Percentiles rank a stretch among this genome's conserved stretches.
These are phyloP conservation scores for Ascidia mentula DNA, from an alignment of 23 tunicate species.

Conservation along the genomic window DNA sequence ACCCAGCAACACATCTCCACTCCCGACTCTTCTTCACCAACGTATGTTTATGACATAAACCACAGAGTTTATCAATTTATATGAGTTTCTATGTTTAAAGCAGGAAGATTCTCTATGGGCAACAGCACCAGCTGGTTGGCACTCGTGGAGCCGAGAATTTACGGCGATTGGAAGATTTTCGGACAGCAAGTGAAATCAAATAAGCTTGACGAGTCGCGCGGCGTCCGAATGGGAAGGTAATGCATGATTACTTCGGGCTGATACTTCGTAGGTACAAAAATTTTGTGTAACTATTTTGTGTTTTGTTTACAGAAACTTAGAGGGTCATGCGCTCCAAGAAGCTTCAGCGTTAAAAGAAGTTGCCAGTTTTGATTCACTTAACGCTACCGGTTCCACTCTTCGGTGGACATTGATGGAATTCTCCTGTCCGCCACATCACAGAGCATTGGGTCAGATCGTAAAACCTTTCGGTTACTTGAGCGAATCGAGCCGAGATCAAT, in stretches of 20 bases:
- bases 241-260: not conserved
- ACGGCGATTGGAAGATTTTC: constrained; percentile 6
- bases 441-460: not conserved
- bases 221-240: not conserved
- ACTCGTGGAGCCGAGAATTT: not conserved
- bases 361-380: not conserved
- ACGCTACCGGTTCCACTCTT: not conserved
- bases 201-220: not conserved
- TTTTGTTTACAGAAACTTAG: not conserved
- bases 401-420: not conserved
- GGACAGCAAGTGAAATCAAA: not conserved
- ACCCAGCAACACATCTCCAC: not conserved
- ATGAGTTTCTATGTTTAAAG: no score
- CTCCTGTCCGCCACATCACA: not conserved
- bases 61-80: no score
- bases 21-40: not conserved
- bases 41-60: not conserved
- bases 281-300: no score
- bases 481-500: not conserved
- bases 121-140: not conserved
- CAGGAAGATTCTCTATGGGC: no score
- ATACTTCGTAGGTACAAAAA: no score
- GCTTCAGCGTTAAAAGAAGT: not conserved
- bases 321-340: not conserved
- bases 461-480: not conserved